Percentiles rank a stretch among this genome's conserved stretches.
phyloP scores from a whole-genome alignment of 2,797 vertebrate genomes.

The Toxotes lorentzi region DNA sequence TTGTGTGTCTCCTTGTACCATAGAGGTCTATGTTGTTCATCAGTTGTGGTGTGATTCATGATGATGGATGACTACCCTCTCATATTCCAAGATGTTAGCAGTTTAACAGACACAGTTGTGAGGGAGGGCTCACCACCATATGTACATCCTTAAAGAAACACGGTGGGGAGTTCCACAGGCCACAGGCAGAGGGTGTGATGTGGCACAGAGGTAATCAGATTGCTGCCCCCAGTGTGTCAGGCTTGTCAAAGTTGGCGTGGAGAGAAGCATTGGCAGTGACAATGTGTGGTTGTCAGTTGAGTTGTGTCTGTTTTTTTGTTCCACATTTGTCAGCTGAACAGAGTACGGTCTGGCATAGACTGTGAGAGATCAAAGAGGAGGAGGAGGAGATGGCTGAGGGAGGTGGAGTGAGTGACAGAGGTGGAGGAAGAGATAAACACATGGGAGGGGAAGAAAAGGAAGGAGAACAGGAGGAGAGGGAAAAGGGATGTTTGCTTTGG shows the following conservation, averaged over 20 bases:
- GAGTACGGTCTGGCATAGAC: slow-evolving; percentile 28
- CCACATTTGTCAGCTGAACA: slow-evolving; percentile 50
- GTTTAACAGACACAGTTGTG: slow-evolving; percentile 25
- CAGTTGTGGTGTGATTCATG: slow-evolving; percentile 34
- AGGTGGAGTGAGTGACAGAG: slow-evolving; percentile 24
- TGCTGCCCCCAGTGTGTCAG: slow-evolving; percentile 48
- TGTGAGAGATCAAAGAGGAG: slow-evolving; percentile 43
- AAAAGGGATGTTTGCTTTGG: slow-evolving; percentile 45
- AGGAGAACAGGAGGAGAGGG: slow-evolving; percentile 6
- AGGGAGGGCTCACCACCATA: slow-evolving; percentile 20
- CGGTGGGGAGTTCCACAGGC: slow-evolving; percentile 24
- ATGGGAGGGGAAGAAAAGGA: slow-evolving; percentile 7
- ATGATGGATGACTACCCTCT: slow-evolving; percentile 34
- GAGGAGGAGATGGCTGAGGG: slow-evolving; percentile 21
- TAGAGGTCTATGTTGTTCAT: slow-evolving; percentile 3
- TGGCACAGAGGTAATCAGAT: slow-evolving; percentile 56
- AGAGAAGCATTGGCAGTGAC: slow-evolving; percentile 43
- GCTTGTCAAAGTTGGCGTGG: slow-evolving; percentile 44
- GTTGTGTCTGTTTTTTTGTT: slow-evolving; percentile 38
- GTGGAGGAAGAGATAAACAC: slow-evolving; percentile 25
- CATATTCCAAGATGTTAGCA: slow-evolving; percentile 35
- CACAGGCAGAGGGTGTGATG: slow-evolving; percentile 42
- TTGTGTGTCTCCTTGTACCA: slow-evolving; percentile 1
- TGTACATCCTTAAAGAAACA: slow-evolving; percentile 40
- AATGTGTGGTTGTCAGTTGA: slow-evolving; percentile 34